Conservation (phyloP, 2,888 invertebrate genomes). For the Amiota communis region DNA sequence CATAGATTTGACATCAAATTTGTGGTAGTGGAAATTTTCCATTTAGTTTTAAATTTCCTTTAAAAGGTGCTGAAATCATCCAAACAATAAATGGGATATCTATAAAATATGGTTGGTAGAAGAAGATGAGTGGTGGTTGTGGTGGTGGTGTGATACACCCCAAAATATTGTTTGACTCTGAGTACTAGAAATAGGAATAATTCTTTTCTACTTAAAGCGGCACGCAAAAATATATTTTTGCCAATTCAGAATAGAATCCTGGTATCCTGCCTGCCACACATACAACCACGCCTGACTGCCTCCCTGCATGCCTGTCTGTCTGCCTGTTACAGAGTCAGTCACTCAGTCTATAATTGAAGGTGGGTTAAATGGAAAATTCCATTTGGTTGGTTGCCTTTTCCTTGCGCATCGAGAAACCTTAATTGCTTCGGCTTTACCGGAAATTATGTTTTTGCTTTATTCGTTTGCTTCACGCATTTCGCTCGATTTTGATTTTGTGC, state of each 20-base stretch:
- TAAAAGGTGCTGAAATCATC: constrained; percentile 24
- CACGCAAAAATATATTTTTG: constrained; percentile 12
- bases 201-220: not conserved
- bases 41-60: constrained; percentile 18
- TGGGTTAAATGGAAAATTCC: constrained; percentile 26
- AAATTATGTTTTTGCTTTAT: constrained; percentile 18
- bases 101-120: too few relatives aligned
- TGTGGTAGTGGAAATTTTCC: constrained; percentile 26
- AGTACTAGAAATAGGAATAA: not conserved
- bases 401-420: constrained; percentile 11
- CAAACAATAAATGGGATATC: too few relatives aligned
- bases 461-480: not conserved
- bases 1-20: not conserved
- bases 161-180: too few relatives aligned
- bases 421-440: constrained; percentile 23
- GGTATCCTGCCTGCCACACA: not conserved
- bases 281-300: not conserved
- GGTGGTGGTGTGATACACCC: constrained; percentile 11
- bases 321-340: not conserved
- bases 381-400: not conserved
- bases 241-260: constrained; percentile 9
- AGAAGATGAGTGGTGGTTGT: not conserved
- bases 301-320: not conserved
- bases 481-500: not conserved
- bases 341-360: not conserved